Conservation (phyloP, 1,140 invertebrate species). For the Coboldia fuscipes region DNA sequence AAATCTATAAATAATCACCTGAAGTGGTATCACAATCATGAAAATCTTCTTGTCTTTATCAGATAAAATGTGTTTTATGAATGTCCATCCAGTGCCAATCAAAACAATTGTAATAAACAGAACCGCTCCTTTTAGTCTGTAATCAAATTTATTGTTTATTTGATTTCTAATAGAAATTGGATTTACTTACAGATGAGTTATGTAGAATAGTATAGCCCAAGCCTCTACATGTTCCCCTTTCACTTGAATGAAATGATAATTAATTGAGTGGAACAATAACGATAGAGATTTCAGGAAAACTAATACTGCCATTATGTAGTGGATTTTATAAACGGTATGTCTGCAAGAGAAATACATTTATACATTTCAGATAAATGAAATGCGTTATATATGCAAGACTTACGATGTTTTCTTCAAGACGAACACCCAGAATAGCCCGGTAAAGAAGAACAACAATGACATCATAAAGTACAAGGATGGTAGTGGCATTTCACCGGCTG, state of each 20-base stretch:
- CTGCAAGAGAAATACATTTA: slow-evolving; percentile 21
- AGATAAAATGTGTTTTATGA: slow-evolving; percentile 92
- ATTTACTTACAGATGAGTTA: slow-evolving; percentile 69
- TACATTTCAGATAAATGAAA: neutral
- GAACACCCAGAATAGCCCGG: slow-evolving; percentile 80
- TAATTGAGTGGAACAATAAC: slow-evolving; percentile 86
- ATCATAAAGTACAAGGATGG: slow-evolving; percentile 83
- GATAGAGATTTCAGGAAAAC: slow-evolving; percentile 86
- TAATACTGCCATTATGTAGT: slow-evolving; percentile 89
- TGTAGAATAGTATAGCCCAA: slow-evolving; percentile 94
- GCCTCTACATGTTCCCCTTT: slow-evolving; percentile 85
- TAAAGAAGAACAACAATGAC: slow-evolving; percentile 73
- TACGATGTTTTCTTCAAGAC: slow-evolving; percentile 68
- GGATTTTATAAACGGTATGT: slow-evolving; percentile 83
- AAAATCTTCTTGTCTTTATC: slow-evolving; percentile 97
- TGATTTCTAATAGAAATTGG: slow-evolving; percentile 13
- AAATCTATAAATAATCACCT: slow-evolving; percentile 33
- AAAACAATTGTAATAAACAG: slow-evolving; percentile 92
- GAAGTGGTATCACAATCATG: slow-evolving; percentile 92
- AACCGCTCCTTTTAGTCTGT: slow-evolving; percentile 71
- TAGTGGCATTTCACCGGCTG: slow-evolving; percentile 92
- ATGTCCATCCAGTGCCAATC: slow-evolving; percentile 96
- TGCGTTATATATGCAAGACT: slow-evolving; percentile 12
- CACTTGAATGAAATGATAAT: slow-evolving; percentile 91
- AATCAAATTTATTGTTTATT: slow-evolving; percentile 21